These are phyloP conservation scores for Chesias legatella DNA, from an alignment of 2,888 invertebrate species.

Conservation along the genomic window DNA sequence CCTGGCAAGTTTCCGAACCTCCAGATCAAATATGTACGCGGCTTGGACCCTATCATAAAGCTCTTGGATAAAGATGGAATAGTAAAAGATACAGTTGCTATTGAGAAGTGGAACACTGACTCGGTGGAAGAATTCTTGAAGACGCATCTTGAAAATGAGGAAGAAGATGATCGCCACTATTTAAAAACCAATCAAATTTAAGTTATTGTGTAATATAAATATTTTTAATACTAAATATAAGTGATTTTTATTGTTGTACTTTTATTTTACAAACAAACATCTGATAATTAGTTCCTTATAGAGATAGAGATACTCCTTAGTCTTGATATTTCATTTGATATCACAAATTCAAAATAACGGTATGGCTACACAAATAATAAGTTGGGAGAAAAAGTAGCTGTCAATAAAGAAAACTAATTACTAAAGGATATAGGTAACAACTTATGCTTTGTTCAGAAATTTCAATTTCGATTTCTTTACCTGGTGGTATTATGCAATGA, in stretches of 20 bases:
- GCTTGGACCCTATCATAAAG: conserved; percentile 96
- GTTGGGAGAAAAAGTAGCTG: no score
- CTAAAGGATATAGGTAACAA: no score
- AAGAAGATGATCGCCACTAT: conserved; percentile 78
- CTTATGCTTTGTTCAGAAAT: no score
- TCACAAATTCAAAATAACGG: no score
- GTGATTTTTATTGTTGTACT: not conserved
- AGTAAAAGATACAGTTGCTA: conserved; percentile 93
- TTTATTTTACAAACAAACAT: not conserved
- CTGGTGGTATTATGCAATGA: no score
- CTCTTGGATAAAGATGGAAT: conserved; percentile 91
- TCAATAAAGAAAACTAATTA: no score
- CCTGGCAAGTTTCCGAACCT: conserved; percentile 95
- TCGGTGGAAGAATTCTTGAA: conserved; percentile 97
- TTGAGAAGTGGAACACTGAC: conserved; percentile 99
- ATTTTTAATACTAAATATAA: not conserved
- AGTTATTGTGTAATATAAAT: conserved; percentile 18
- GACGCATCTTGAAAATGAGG: conserved; percentile 87
- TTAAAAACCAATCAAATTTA: conserved; percentile 82
- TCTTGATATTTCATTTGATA: no score
- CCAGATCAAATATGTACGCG: conserved; percentile 94
- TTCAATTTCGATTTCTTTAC: no score
- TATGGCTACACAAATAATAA: no score
- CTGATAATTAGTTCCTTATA: no score
- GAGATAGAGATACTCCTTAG: no score